Base-by-base conservation (phyloP, 2,797 vertebrate genomes). In the Micromesistius poutassou region DNA sequence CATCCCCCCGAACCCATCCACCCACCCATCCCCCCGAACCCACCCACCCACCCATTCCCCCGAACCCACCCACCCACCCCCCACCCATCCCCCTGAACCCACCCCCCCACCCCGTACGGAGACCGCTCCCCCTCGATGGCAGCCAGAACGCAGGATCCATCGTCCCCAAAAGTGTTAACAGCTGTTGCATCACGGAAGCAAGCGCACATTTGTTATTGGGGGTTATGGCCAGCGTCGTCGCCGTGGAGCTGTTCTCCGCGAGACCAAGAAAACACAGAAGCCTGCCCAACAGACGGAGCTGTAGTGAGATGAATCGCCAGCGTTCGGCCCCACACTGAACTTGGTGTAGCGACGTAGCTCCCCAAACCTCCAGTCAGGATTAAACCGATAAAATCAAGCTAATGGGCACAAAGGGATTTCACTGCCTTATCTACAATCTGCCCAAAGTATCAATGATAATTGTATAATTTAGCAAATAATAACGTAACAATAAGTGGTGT, bases 241-340 rank as follows among this genome's bases (percentile, higher is more conserved):
- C 1, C 50, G 50, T n/a, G 7, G 50, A 19, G 16, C 50, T 0
- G 8, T 5, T 7, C 62, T 28, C 14, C 25, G 7, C 62, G 62
- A 66, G 62, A 25, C n/a, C 62, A 2, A 66, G 8, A 3, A 22
- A 14, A 66, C 19, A 86, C 91, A 91, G 88, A 90, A 85, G 89
- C 84, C 79, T 40, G 78, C 76, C 82, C 84, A 80, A 86, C 81
- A 30, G 78, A 80, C 40, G 40, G 40, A 12, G 89, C 84, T 79
- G 78, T 87, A 91, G 90, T 84, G 87, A 87, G 88, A 94, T 87
- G 84, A 85, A 93, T 93, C 77, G 90, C 74, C 12, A 66, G n/a
- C 55, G 81, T 55, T 81, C 71, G 71, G 40, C 84, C 80, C 80
- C 76, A 73, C 62, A 70, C 22, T 72, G 40, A 42, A 42, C 40